Percentiles rank a stretch among this genome's conserved stretches.
These are phyloP conservation scores for Meriones psammophilus DNA, from an alignment of 2,797 vertebrate genomes.

Conservation along the genomic window DNA sequence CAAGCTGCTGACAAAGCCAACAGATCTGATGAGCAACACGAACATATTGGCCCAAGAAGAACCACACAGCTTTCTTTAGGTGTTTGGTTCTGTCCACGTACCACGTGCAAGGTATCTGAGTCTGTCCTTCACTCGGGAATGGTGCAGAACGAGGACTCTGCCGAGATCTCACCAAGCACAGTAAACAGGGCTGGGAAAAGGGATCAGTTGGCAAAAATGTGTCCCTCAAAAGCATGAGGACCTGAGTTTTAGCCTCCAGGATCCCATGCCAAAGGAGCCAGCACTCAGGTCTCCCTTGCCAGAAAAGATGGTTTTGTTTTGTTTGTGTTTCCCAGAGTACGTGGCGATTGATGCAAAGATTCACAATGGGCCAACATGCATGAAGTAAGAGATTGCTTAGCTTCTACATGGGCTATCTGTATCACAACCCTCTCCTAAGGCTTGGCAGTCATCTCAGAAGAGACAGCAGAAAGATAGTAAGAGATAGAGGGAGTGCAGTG, in stretches of 20 bases:
- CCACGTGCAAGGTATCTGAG: not conserved
- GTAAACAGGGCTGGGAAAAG: not conserved
- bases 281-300: fast-evolving
- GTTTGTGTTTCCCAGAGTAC: not conserved
- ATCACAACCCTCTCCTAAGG: not conserved
- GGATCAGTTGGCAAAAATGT: not conserved
- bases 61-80: fast-evolving
- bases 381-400: not conserved
- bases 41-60: not conserved
- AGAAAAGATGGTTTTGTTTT: not conserved
- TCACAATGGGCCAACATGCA: not conserved
- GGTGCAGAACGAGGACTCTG: not conserved
- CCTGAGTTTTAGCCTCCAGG: not conserved
- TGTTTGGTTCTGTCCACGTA: not conserved
- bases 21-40: not conserved
- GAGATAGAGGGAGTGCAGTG: not conserved
- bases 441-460: not conserved
- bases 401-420: not conserved
- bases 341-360: too few relatives aligned
- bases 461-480: not conserved
- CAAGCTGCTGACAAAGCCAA: not conserved
- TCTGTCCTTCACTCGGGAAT: fast-evolving
- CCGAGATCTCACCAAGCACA: not conserved
- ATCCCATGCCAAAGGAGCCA: not conserved
- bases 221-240: not conserved